A percentile compares a stretch with the other conserved stretches of the same genome.
Conservation (phyloP, 1,140 invertebrate genomes). For the Stegodyphus mimosarum region DNA sequence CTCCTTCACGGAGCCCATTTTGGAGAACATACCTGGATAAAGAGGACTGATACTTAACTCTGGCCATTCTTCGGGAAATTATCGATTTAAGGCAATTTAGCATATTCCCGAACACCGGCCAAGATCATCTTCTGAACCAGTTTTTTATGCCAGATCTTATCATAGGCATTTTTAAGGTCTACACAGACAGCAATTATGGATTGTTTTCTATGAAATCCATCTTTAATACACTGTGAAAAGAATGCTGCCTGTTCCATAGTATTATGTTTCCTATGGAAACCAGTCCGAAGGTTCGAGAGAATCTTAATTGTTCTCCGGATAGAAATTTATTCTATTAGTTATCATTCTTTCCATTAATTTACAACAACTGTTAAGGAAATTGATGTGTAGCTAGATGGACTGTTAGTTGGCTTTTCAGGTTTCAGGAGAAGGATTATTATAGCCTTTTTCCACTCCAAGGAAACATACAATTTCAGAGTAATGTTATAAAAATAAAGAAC, state of each 20-base stretch:
- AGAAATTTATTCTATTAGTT: neutral
- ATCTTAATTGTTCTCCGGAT: conserved; percentile 14
- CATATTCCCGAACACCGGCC: conserved; percentile 12
- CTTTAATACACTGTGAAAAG: conserved; percentile 13
- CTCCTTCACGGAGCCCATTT: conserved; percentile 21
- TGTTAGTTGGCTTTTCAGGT: neutral
- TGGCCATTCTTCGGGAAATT: conserved; percentile 10
- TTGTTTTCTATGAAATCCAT: conserved; percentile 42
- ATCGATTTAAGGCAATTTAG: conserved; percentile 24
- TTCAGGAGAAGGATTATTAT: conserved; percentile 1
- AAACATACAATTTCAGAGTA: conserved; percentile 6
- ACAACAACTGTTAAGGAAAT: conserved; percentile 16
- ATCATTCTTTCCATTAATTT: conserved; percentile 36
- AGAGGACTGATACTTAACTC: conserved; percentile 15
- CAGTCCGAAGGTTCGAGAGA: neutral
- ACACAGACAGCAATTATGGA: conserved; percentile 28
- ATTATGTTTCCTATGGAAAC: neutral
- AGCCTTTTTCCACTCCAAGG: neutral
- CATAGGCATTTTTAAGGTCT: conserved; percentile 46
- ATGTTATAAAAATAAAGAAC: neutral
- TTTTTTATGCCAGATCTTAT: conserved; percentile 26
- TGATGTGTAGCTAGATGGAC: conserved; percentile 14
- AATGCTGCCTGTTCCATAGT: conserved; percentile 17
- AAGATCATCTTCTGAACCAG: conserved; percentile 18
- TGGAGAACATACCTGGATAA: conserved; percentile 19